Evolutionary conservation across 1,140 invertebrate species (phyloP), one percentile per base, ranked within the genome.

Genomic region (Bicyclus anynana): DNA sequence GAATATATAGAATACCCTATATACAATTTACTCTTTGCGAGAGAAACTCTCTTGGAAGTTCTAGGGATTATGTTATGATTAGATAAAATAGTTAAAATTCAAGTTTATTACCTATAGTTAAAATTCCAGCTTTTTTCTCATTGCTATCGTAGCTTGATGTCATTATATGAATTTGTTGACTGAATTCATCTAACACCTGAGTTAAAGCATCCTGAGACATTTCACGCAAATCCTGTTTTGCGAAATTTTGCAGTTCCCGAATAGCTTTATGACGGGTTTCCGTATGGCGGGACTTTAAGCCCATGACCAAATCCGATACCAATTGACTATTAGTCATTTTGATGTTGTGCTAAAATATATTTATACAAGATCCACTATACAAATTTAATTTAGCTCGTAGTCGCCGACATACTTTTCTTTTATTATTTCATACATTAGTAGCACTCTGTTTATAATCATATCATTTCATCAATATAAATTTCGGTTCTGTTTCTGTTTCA

Each of bases 141-240:
- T 96, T 96, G 12, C 95, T 92, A 85, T 99, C 97, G 14, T 93
- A 93, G 60, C 95, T 95, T 2, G 95, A 96, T 2, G 98, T 96
- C 94, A 99, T 95, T 74, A 97, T 94, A 80, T 97, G 97, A 59
- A 99, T 98, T 65, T 98, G 95, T 82, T 97, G 95, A 80, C 98
- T 98, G 67, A 99, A 97, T 68, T 97, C 95, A 79, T 99, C 97
- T 75, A 99, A 93, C 72, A 98, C 97, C 16, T 92, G 89, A 35
- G 93, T 94, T 46, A 97, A 91, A 67, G 97, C 94, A 74, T 98
- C 97, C 27, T 94, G 91, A 12, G 96, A 94, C 63, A 96, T 94
- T 88, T 98, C 97, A 6, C 96, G 91, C n/a, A 99, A 84, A 67
- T 99, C 97, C 4, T 95, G 97, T 77, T 95, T 96, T 0, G 98